Conservation (phyloP, 2,113 vertebrate genomes). For the Muntiacus reevesi region DNA sequence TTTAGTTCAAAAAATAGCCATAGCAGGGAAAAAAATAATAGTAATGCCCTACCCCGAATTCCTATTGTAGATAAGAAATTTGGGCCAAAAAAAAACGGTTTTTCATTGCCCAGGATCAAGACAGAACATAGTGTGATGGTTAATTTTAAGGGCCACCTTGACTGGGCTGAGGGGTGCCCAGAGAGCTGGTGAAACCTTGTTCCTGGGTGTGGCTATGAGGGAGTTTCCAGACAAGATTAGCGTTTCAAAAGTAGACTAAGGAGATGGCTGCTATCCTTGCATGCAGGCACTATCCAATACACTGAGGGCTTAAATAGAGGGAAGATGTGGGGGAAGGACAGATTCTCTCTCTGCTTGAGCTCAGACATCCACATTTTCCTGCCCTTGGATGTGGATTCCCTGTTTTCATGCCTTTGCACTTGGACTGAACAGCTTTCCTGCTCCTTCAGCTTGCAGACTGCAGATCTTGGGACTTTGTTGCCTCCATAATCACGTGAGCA, state of each 20-base stretch:
- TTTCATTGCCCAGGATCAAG: neutral
- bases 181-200: neutral
- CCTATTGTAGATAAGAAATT: neutral
- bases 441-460: neutral
- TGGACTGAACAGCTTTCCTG: neutral
- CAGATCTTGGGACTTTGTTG: neutral
- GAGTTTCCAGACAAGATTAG: neutral
- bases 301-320: neutral
- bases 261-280: neutral
- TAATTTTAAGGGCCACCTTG: neutral
- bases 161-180: neutral
- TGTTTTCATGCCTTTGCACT: neutral
- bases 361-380: neutral
- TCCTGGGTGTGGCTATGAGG: neutral
- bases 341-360: neutral
- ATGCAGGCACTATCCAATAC: neutral
- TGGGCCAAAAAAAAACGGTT: neutral
- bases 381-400: neutral
- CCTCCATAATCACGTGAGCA: neutral
- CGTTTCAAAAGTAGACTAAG: neutral
- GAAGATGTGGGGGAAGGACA: neutral
- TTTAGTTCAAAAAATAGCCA: slow-evolving; percentile 31
- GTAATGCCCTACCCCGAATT: neutral
- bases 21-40: neutral
- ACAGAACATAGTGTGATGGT: neutral